phyloP scores from a whole-genome alignment of 1,140 invertebrate species.

The Sinella curviseta region DNA sequence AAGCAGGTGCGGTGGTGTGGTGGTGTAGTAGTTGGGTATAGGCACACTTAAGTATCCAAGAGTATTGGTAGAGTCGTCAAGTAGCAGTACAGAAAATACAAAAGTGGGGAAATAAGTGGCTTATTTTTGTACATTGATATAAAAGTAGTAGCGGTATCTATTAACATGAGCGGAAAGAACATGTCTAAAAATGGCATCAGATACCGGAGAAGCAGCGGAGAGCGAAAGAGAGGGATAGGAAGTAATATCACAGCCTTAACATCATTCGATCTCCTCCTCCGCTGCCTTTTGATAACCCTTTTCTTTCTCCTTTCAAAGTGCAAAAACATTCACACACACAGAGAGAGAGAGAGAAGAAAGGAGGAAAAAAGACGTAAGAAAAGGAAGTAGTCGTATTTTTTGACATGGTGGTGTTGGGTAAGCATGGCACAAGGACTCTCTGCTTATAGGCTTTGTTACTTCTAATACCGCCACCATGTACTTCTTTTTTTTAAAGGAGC shows the following conservation, averaged over 20 bases:
- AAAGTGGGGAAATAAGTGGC: background rate
- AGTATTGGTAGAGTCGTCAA: too few relatives aligned
- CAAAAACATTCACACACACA: too few relatives aligned
- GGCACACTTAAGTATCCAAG: too few relatives aligned
- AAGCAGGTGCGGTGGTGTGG: too few relatives aligned
- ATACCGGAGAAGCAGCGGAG: too few relatives aligned
- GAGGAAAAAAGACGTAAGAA: background rate
- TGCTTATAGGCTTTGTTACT: too few relatives aligned
- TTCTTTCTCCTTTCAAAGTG: background rate
- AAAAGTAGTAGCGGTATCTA: too few relatives aligned
- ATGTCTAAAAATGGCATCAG: background rate
- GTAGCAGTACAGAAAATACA: too few relatives aligned
- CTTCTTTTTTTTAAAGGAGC: background rate
- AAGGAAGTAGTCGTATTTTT: background rate
- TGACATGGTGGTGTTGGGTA: too few relatives aligned
- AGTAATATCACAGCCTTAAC: background rate
- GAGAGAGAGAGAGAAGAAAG: background rate
- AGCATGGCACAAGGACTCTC: too few relatives aligned
- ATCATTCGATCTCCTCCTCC: background rate
- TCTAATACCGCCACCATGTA: background rate
- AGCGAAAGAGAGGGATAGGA: background rate
- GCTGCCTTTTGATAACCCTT: background rate
- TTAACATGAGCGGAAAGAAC: too few relatives aligned
- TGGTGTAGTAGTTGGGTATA: too few relatives aligned
- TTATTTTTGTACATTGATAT: background rate